phyloP scores from a whole-genome alignment of 2,113 vertebrate genomes.

The Conger conger region DNA sequence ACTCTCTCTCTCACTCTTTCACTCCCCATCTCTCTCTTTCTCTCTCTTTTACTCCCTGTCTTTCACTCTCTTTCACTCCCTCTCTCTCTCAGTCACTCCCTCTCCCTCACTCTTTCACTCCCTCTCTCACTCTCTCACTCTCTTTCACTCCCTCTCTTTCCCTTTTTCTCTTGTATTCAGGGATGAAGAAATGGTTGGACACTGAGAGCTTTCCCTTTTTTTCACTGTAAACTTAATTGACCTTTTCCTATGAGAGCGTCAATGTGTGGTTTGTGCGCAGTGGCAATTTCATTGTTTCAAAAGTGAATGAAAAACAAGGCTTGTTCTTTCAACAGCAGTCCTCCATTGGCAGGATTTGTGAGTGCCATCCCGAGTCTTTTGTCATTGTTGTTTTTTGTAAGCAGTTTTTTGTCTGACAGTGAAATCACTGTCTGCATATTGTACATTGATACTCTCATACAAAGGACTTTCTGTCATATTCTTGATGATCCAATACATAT shows the following conservation, averaged over 20 bases:
- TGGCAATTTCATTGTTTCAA: neutral
- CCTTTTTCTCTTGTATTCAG: neutral
- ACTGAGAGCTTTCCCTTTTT: neutral
- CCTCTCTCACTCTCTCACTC: constrained; percentile 18
- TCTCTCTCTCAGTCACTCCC: constrained; percentile 23
- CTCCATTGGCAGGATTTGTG: neutral
- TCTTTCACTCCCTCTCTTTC: constrained; percentile 13
- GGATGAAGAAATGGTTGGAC: neutral
- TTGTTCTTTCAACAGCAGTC: neutral
- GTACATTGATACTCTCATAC: neutral
- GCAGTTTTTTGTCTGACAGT: neutral
- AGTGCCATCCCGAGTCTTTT: neutral
- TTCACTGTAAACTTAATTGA: neutral
- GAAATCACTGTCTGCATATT: neutral
- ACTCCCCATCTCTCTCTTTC: constrained; percentile 8
- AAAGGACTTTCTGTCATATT: neutral
- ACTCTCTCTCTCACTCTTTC: no score
- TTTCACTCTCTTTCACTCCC: constrained; percentile 18
- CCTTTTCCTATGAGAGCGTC: neutral
- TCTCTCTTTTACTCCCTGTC: neutral
- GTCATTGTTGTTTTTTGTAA: neutral
- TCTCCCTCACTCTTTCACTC: constrained; percentile 24
- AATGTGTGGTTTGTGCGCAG: neutral
- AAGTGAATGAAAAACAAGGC: neutral
- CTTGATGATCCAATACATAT: no score